Base-by-base conservation (phyloP, 1,140 invertebrate genomes). In the Drosophila tristis region DNA sequence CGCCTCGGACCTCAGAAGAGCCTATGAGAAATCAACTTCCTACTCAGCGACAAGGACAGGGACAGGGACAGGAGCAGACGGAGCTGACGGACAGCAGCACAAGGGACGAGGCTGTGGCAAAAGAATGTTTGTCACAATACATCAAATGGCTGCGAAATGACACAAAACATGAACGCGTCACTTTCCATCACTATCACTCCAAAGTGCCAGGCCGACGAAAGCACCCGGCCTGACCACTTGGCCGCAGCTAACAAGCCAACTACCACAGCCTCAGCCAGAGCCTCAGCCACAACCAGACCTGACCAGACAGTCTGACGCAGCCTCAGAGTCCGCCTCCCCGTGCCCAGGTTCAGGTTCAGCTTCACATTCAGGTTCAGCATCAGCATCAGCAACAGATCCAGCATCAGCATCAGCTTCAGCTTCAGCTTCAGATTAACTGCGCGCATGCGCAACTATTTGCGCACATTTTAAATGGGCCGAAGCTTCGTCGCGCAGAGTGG, bases 171-270 rank as follows among this genome's bases (percentile, higher is more conserved):
- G 85, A 90, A 87, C 90, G 90, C 78, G 90, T 91, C 90, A 91
- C 90, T 91, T 91, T 91, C 90, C 90, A 91, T 91, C 90, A 91
- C 85, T 87, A 91, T 91, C 90, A 91, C 85, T 87, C 90, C 90
- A 91, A 91, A 85, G 84, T 85, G 84, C 68, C 84, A 82, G 56
- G 59, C 84, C 79, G 82, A 87, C 82, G 75, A 78, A 71, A 71
- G 66, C 60, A 57, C 39, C 39, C 47, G 43, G 31, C 60, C 29
- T 58, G 11, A 39, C 35, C 35, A 39, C 35, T 16, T 44, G 58
- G 25, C 53, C 35, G 53, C 13, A 39, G 49, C 20, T 42, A 57
- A 66, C 74, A 56, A 71, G 55, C 43, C 48, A 53, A 16, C 31
- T 49, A 13, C 26, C 44, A 23, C 35, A 55, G 66, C 51, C 26